phyloP scores from a whole-genome alignment of 2,113 vertebrate species.

The Trematocara stigmaticum region DNA sequence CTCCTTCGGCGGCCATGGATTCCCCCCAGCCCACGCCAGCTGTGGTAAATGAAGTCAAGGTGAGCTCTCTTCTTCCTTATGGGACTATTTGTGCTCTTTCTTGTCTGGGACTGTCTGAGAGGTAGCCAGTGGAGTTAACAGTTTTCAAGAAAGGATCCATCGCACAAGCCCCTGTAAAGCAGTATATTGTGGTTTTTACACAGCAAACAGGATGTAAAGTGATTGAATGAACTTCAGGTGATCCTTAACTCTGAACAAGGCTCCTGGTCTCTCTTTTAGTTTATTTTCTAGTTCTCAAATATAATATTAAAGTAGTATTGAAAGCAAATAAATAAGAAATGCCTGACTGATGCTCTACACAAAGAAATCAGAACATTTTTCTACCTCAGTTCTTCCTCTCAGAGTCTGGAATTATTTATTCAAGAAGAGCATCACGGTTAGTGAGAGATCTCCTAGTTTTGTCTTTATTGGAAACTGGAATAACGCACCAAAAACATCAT shows the following conservation, averaged over 20 bases:
- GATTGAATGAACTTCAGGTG: not conserved
- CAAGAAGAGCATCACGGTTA: not conserved
- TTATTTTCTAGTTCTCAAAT: not conserved
- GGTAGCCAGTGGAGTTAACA: not conserved
- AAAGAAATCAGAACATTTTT: not conserved
- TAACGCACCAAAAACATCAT: not conserved
- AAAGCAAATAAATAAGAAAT: not conserved
- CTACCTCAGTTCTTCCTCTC: not conserved
- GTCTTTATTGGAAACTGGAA: not conserved
- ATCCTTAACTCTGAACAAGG: not conserved
- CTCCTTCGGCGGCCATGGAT: slow-evolving; percentile 81
- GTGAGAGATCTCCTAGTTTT: not conserved
- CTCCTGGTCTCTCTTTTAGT: not conserved
- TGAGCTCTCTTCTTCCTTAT: slow-evolving; percentile 16
- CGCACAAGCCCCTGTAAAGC: not conserved
- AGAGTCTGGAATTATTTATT: slow-evolving; percentile 10
- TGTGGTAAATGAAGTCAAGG: slow-evolving; percentile 83
- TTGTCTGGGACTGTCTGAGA: not conserved
- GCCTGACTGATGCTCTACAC: not conserved
- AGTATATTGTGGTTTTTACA: not conserved
- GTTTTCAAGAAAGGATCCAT: not conserved
- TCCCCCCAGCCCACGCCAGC: slow-evolving; percentile 83
- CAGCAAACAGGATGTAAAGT: not conserved
- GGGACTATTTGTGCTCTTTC: not conserved
- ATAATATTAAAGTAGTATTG: not conserved